phyloP scores from a whole-genome alignment of 2,113 vertebrate species.

The Semnornis frantzii region DNA sequence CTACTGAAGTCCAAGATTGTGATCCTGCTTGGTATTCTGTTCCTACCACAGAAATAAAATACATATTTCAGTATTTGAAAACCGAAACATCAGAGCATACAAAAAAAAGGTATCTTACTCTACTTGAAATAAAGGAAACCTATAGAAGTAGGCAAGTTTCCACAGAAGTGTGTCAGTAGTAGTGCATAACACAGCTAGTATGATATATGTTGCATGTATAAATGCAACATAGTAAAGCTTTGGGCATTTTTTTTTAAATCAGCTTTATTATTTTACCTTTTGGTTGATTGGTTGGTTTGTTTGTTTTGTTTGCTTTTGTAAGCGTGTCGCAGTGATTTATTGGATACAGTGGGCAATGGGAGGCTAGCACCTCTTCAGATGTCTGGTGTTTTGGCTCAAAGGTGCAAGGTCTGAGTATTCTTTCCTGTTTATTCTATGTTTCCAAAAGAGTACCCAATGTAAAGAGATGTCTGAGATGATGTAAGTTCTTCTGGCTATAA shows the following conservation, averaged over 20 bases:
- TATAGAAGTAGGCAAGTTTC: background rate
- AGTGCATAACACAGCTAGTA: background rate
- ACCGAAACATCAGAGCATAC: background rate
- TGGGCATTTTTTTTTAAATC: background rate
- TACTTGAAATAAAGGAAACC: conserved; percentile 29
- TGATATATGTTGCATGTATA: background rate
- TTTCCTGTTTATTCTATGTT: background rate
- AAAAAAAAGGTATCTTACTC: background rate
- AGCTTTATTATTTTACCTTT: background rate
- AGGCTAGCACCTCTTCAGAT: background rate
- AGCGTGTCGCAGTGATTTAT: background rate
- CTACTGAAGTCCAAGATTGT: no score
- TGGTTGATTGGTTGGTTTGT: background rate
- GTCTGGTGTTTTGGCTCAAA: background rate
- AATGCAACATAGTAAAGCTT: background rate
- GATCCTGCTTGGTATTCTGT: no score
- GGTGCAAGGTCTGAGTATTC: background rate
- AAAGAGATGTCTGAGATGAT: background rate
- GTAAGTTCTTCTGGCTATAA: background rate
- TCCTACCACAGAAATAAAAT: no score
- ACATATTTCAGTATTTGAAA: background rate
- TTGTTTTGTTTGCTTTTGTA: background rate
- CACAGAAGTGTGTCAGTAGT: background rate
- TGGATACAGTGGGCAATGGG: background rate
- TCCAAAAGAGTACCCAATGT: background rate